A percentile compares a stretch with the other conserved stretches of the same genome.
These are phyloP conservation scores for Leptopilina clavipes DNA, from an alignment of 1,140 invertebrate genomes.

Conservation along the genomic window DNA sequence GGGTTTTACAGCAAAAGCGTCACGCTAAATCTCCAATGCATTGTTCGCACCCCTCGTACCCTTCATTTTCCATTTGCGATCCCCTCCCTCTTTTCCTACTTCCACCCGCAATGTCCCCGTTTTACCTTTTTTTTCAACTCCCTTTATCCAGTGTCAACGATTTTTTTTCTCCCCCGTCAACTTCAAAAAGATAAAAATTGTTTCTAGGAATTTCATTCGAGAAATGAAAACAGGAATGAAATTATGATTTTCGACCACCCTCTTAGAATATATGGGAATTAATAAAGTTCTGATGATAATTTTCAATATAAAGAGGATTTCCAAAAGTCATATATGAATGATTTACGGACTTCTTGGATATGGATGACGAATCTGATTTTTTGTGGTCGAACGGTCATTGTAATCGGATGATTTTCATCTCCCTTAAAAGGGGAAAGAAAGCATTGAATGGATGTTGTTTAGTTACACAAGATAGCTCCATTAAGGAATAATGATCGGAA, in stretches of 20 bases:
- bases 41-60: slow-evolving; percentile 58
- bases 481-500: slow-evolving; percentile 1
- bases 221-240: too few species aligned
- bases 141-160: background rate
- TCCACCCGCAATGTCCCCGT: slow-evolving; percentile 37
- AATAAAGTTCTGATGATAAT: background rate
- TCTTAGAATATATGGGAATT: background rate
- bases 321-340: background rate
- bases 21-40: slow-evolving; percentile 64
- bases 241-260: too few species aligned
- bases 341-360: background rate
- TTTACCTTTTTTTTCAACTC: background rate
- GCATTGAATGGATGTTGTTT: background rate
- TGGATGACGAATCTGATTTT: slow-evolving; percentile 30
- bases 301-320: background rate
- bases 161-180: background rate
- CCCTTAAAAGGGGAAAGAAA: background rate
- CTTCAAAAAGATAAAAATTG: too few species aligned
- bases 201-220: too few species aligned
- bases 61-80: slow-evolving; percentile 62
- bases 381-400: slow-evolving; percentile 9
- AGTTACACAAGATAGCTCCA: slow-evolving; percentile 13
- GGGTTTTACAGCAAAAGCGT: slow-evolving; percentile 60
- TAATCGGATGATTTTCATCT: background rate
- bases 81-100: slow-evolving; percentile 57